These are phyloP conservation scores for Deilephila porcellus DNA, from an alignment of 2,888 invertebrate species.

Conservation along the genomic window DNA sequence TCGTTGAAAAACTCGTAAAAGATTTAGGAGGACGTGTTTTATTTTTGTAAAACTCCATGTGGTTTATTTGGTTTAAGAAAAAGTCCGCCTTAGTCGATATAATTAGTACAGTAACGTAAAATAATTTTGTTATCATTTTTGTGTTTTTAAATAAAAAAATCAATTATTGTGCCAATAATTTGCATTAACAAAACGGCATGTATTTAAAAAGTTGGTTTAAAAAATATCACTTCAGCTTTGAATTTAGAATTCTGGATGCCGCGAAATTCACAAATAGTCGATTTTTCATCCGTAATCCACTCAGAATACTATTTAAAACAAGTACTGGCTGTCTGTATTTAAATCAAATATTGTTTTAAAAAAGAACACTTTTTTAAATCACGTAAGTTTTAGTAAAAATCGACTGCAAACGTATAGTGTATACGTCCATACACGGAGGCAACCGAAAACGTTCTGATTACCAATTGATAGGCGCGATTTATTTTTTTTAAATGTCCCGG, in stretches of 20 bases:
- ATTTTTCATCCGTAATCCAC: not conserved
- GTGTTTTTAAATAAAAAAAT: too few species aligned
- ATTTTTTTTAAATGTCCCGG: slow-evolving; percentile 61
- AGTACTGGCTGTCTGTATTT: not conserved
- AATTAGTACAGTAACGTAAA: slow-evolving; percentile 44
- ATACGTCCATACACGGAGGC: slow-evolving; percentile 59
- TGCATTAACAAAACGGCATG: too few species aligned
- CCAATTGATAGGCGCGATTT: slow-evolving; percentile 57
- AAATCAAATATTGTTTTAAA: not conserved
- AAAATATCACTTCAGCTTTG: not conserved
- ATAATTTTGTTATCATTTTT: slow-evolving; percentile 46
- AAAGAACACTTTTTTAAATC: slow-evolving; percentile 31
- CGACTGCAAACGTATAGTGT: slow-evolving; percentile 35
- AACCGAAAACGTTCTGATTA: slow-evolving; percentile 67
- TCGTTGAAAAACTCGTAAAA: slow-evolving; percentile 72
- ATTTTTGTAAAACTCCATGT: slow-evolving; percentile 72
- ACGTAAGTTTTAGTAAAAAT: slow-evolving; percentile 16
- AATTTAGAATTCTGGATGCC: not conserved
- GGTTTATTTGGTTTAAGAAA: slow-evolving; percentile 66
- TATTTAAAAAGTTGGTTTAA: too few species aligned
- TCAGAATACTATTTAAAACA: not conserved
- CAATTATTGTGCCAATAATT: too few species aligned
- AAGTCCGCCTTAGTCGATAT: slow-evolving; percentile 52
- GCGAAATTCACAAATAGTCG: not conserved
- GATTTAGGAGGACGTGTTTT: slow-evolving; percentile 75